A percentile compares a stretch with the other conserved stretches of the same genome.
These are phyloP conservation scores for Chloroceryle amazona DNA, from an alignment of 2,797 vertebrate species.

Conservation along the genomic window DNA sequence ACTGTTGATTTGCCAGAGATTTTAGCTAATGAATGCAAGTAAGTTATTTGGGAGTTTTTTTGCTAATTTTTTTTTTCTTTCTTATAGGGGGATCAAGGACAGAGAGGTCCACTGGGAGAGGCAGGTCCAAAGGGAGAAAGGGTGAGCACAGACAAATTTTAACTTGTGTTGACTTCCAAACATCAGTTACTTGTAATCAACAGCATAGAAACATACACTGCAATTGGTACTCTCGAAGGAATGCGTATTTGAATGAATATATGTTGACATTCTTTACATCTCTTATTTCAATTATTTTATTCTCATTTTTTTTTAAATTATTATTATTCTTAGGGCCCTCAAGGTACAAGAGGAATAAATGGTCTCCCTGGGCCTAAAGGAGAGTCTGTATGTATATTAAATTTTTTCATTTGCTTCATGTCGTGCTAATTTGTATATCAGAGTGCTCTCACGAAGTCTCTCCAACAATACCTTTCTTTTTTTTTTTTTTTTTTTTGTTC, in stretches of 20 bases:
- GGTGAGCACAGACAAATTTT: conserved; percentile 79
- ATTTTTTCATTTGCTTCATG: neutral
- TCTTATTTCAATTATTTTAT: neutral
- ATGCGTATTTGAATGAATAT: neutral
- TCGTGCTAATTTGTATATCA: neutral
- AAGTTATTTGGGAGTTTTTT: neutral
- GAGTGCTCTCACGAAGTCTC: neutral
- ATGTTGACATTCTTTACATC: neutral
- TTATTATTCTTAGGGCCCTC: conserved; percentile 83
- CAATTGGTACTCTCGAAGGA: neutral
- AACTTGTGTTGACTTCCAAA: neutral
- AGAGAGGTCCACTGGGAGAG: conserved; percentile 91
- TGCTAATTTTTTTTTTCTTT: neutral
- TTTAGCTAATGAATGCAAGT: neutral
- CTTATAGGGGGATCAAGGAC: conserved; percentile 92
- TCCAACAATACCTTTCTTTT: neutral
- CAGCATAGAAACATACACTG: neutral
- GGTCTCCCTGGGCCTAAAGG: conserved; percentile 96
- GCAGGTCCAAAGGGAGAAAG: conserved; percentile 89
- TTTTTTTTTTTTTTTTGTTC: neutral
- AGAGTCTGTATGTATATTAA: conserved; percentile 86
- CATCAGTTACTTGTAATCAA: neutral
- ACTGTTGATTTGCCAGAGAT: neutral
- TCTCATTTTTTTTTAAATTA: neutral
- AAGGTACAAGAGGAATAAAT: conserved; percentile 91